phyloP scores from a whole-genome alignment of 2,888 invertebrate species.

The Mesorhabditis spiculigera region DNA sequence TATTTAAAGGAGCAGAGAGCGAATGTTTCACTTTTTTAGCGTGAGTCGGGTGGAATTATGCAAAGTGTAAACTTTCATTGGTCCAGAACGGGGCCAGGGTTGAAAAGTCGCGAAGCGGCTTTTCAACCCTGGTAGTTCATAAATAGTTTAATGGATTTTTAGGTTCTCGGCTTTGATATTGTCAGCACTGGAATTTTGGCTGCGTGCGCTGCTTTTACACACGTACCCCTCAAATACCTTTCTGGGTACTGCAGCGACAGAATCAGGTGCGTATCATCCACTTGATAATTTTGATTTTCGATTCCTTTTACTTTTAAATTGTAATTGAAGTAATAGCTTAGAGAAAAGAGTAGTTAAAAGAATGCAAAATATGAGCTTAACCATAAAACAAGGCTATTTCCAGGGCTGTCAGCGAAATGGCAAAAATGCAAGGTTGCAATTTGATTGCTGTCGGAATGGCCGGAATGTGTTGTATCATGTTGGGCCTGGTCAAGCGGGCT shows the following conservation, averaged over 20 bases:
- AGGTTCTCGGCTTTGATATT: slow-evolving; percentile 22
- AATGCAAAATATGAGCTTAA: too few relatives aligned
- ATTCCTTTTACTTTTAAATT: too few relatives aligned
- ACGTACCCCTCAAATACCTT: slow-evolving; percentile 20
- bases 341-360: too few relatives aligned
- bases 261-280: too few relatives aligned
- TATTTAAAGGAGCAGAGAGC: too few relatives aligned
- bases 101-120: too few relatives aligned
- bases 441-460: slow-evolving; percentile 40
- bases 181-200: slow-evolving; percentile 15
- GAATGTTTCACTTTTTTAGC: too few relatives aligned
- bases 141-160: background rate
- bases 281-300: too few relatives aligned
- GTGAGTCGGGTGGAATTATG: too few relatives aligned
- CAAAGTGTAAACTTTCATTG: background rate
- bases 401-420: slow-evolving; percentile 30
- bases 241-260: slow-evolving; percentile 24
- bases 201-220: slow-evolving; percentile 14
- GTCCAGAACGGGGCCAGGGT: too few relatives aligned
- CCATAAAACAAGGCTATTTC: background rate
- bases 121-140: too few relatives aligned
- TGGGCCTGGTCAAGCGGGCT: slow-evolving; percentile 14
- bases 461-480: slow-evolving; percentile 29
- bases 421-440: slow-evolving; percentile 42
- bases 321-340: too few relatives aligned